Conservation (phyloP, 2,113 vertebrate genomes). For the Sporophila hypoxantha region DNA sequence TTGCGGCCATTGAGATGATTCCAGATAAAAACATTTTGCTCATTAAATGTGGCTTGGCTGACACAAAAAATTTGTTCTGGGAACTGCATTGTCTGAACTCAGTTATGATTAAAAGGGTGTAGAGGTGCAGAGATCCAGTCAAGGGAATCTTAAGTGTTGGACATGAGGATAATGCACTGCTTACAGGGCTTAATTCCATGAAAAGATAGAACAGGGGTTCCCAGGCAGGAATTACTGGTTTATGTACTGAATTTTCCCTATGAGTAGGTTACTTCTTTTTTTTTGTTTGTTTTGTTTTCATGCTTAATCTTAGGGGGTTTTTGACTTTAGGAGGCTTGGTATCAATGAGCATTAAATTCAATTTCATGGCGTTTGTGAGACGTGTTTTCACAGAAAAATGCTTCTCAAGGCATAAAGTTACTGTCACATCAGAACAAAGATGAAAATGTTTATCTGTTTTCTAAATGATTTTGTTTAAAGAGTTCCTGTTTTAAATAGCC, state of each 20-base stretch:
- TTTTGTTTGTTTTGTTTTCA: background rate
- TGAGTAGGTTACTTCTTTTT: background rate
- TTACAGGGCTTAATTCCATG: background rate
- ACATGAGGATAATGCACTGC: background rate
- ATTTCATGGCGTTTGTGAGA: background rate
- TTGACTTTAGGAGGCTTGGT: background rate
- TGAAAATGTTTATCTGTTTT: background rate
- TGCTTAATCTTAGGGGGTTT: background rate
- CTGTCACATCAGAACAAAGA: background rate
- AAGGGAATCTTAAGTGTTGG: background rate
- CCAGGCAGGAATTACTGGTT: background rate
- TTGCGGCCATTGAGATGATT: background rate
- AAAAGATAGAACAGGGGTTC: background rate
- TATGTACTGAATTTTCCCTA: background rate
- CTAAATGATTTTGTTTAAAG: background rate
- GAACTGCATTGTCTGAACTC: background rate
- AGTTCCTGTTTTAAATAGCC: background rate
- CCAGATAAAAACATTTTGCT: background rate
- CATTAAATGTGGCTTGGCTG: background rate
- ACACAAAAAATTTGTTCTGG: background rate
- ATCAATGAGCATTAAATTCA: background rate
- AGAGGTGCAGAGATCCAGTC: background rate
- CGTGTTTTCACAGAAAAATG: background rate
- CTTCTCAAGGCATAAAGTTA: background rate
- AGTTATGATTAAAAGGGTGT: background rate